Percentiles rank a stretch among this genome's conserved stretches.
phyloP scores from a whole-genome alignment of 2,113 vertebrate genomes.

The Melanotaenia duboulayi region DNA sequence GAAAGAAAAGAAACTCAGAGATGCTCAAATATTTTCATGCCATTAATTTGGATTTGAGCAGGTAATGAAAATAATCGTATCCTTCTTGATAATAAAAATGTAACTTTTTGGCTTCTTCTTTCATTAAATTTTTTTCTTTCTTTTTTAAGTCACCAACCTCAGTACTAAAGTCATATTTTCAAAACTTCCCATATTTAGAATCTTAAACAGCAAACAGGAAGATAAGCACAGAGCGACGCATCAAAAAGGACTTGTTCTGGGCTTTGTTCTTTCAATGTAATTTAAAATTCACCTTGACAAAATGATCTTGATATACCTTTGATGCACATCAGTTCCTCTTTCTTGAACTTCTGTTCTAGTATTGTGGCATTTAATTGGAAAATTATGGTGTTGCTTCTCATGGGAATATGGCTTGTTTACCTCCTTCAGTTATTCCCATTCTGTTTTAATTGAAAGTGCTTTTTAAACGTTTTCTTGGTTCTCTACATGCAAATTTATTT shows the following conservation, averaged over 20 bases:
- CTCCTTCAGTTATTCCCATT: conserved; percentile 34
- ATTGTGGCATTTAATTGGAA: conserved; percentile 18
- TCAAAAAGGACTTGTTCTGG: too few species aligned
- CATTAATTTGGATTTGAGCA: neutral
- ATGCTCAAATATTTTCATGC: neutral
- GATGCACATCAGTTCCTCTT: neutral
- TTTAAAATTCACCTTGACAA: too few species aligned
- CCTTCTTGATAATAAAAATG: too few species aligned
- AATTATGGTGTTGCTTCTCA: neutral
- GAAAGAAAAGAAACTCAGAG: neutral
- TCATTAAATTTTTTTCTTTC: neutral
- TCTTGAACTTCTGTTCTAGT: neutral
- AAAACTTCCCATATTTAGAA: neutral
- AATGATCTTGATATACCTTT: neutral
- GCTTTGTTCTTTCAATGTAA: too few species aligned
- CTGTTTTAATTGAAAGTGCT: neutral
- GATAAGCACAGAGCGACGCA: too few species aligned
- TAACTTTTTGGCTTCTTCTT: neutral
- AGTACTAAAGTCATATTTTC: neutral
- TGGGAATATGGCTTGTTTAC: neutral
- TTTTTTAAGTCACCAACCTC: neutral
- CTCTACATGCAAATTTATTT: neutral
- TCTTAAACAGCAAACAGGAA: neutral
- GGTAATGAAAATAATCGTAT: too few species aligned
- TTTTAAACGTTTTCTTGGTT: neutral